Evolutionary conservation across 2,888 invertebrate species (phyloP).

Genomic region (Ennomos fuscantarius): DNA sequence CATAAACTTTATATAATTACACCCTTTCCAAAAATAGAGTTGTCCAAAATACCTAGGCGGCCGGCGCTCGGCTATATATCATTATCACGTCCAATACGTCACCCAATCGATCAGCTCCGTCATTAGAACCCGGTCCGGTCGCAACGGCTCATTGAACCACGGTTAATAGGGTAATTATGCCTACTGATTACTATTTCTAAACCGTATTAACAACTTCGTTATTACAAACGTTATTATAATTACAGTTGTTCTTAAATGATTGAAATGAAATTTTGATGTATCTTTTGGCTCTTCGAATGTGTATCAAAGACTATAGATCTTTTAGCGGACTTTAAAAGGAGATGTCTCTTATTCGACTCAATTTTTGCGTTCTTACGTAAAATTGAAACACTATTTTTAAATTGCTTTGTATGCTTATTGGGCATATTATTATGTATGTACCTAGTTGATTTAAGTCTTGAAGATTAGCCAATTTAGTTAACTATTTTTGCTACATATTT

Average conservation of each 20-base stretch:
- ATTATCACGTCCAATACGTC: slow-evolving; percentile 34
- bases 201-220: not conserved
- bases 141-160: slow-evolving; percentile 42
- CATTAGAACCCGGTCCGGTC: slow-evolving; percentile 29
- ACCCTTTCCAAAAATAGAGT: slow-evolving; percentile 15
- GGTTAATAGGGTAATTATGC: slow-evolving; percentile 40
- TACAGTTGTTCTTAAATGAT: not conserved
- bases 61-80: slow-evolving; percentile 25
- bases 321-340: too few relatives aligned
- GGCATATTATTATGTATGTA: too few relatives aligned
- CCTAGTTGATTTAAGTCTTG: too few relatives aligned
- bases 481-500: not conserved
- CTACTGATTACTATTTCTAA: slow-evolving; percentile 3
- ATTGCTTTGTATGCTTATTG: too few relatives aligned
- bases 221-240: not conserved
- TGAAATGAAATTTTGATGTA: too few relatives aligned
- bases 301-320: too few relatives aligned
- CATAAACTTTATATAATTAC: not conserved
- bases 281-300: too few relatives aligned
- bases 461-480: too few relatives aligned
- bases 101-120: slow-evolving; percentile 37
- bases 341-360: too few relatives aligned
- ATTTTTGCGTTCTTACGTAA: too few relatives aligned
- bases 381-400: too few relatives aligned
- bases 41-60: not conserved